These are phyloP conservation scores for Sternotherus odoratus DNA, from an alignment of 2,797 vertebrate genomes.

Conservation along the genomic window DNA sequence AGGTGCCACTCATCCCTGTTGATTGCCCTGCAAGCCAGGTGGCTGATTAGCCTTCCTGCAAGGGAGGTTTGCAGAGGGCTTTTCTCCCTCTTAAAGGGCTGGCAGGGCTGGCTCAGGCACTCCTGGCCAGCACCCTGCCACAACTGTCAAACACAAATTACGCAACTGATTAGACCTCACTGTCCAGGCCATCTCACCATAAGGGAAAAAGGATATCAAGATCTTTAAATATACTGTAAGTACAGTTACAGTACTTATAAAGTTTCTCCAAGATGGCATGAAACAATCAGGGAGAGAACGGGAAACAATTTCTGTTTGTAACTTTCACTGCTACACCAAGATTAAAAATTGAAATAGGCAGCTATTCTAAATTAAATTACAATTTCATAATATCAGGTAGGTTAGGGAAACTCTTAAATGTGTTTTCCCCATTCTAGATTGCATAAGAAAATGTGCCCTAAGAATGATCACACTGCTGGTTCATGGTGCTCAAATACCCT, in stretches of 20 bases:
- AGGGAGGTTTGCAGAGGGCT: too few species aligned
- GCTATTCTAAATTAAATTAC: constrained; percentile 18
- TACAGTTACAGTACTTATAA: neutral
- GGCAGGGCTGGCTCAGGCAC: too few species aligned
- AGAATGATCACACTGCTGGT: constrained; percentile 12
- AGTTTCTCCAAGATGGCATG: neutral
- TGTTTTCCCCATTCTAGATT: neutral
- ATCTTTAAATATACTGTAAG: neutral
- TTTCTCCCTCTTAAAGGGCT: too few species aligned
- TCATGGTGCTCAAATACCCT: neutral
- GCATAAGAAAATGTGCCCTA: constrained; percentile 1
- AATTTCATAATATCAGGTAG: constrained; percentile 22
- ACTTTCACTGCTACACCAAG: neutral
- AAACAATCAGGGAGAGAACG: neutral
- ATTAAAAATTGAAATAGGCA: neutral
- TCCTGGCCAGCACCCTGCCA: too few species aligned
- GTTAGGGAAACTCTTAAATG: constrained; percentile 9
- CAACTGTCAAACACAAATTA: neutral
- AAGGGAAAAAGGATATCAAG: neutral
- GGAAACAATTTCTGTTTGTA: neutral
- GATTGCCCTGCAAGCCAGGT: too few species aligned
- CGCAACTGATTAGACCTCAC: neutral
- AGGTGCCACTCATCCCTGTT: too few species aligned
- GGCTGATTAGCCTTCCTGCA: too few species aligned
- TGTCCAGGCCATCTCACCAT: neutral